Base-by-base conservation (phyloP, 53 echinoderm and acorn worm genomes). In the Holothuria scabra region DNA sequence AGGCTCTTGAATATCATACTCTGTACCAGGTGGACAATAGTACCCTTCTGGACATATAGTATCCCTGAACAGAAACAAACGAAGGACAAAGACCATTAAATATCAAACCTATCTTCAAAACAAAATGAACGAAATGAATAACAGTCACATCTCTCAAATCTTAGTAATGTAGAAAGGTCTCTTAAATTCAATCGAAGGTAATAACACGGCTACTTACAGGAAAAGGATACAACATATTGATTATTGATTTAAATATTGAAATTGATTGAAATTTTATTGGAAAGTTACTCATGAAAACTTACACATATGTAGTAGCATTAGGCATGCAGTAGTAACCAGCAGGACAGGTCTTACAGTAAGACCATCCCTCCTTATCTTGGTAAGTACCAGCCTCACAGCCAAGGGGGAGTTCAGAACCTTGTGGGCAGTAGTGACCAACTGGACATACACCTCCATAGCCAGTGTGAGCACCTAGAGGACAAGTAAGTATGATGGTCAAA, bases 361-460 rank as follows among this genome's bases (percentile, higher is more conserved):
- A 89, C 67, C 89, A 84, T 33, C 96, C 96, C 57, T 96, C 96
- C 56, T 94, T 85, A 76, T 96, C 93, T 66, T 96, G 96, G 79
- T 93, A 96, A 2, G 93, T 93, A 19, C 96, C 96, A 12, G 90
- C 93, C 16, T 64, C 65, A 69, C 96, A 96, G 37, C 96, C 96
- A 14, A 86, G 56, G 20, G 96, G 93, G 55, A 74, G 80, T 46
- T 67, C 84, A 61, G 93, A 93, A 8, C 96, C 93, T 60, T 56
- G 87, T 18, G 86, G 85, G 59, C 96, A 96, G 86, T 89, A 84
- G 58, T 93, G 85, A 37, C 96, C 96, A 14, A 62, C 28, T 2
- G 96, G 96, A 60, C 96, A 96, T 23, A 96, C 87, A 38, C 91
- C 96, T 13, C 96, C 96, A 59, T 91, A 93, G 25, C 96, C 96